phyloP scores from a whole-genome alignment of 2,113 vertebrate species.

The Burhinus oedicnemus region DNA sequence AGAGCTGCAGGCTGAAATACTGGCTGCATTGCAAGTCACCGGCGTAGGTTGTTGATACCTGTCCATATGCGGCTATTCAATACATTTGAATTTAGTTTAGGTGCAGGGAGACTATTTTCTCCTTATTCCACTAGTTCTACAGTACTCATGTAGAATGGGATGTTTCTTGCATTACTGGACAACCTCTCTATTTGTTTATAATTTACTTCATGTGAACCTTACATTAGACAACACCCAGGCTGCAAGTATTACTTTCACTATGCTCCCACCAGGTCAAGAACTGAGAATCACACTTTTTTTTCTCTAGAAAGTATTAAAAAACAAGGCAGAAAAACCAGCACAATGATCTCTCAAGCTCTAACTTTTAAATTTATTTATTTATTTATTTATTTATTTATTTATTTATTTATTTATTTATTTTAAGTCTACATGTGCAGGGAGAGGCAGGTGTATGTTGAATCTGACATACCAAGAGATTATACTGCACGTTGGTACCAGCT shows the following conservation, averaged over 20 bases:
- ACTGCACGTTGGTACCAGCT: fast-evolving
- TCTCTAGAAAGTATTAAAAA: neutral
- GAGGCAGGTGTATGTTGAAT: neutral
- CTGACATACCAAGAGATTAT: neutral
- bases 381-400: neutral
- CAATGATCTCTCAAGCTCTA: neutral
- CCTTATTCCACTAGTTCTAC: neutral
- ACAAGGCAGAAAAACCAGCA: neutral
- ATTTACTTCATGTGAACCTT: neutral
- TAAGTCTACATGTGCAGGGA: neutral
- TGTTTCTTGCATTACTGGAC: neutral
- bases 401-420: neutral
- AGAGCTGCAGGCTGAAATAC: neutral
- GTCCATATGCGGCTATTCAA: neutral
- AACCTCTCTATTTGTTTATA: neutral
- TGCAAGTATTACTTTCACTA: neutral
- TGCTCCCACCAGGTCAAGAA: neutral
- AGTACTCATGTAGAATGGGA: neutral
- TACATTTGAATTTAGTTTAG: neutral
- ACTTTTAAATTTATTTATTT: neutral
- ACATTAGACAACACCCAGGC: neutral
- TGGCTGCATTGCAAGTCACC: neutral
- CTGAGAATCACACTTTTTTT: neutral
- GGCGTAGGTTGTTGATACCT: neutral
- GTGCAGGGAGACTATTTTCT: neutral